Conservation (phyloP, 1,140 invertebrate species). For the Nylanderia fulva region DNA sequence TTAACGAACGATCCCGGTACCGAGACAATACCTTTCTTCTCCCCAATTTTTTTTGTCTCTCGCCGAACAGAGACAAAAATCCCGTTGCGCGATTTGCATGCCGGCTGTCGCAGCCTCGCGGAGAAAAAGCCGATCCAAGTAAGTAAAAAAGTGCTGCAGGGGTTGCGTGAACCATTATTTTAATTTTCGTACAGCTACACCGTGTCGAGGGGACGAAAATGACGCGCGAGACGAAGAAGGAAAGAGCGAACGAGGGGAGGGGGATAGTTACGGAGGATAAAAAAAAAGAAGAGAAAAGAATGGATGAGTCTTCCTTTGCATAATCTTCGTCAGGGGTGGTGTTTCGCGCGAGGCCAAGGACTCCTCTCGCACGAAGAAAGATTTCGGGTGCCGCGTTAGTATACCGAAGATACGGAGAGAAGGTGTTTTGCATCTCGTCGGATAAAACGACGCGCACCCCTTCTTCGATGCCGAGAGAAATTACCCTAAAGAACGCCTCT, state of each 20-base stretch:
- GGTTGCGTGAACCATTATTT: conserved; percentile 79
- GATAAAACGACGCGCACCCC: conserved; percentile 41
- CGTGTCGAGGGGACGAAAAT: conserved; percentile 53
- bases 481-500: conserved; percentile 81
- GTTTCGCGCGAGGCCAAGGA: conserved; percentile 67
- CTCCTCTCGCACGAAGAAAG: conserved; percentile 36
- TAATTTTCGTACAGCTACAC: conserved; percentile 75
- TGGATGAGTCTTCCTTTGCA: conserved; percentile 74
- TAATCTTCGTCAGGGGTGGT: conserved; percentile 81
- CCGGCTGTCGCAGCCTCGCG: conserved; percentile 53
- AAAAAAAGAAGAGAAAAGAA: conserved; percentile 48
- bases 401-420: conserved; percentile 22
- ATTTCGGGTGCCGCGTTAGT: conserved; percentile 50
- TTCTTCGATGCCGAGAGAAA: conserved; percentile 73
- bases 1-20: conserved; percentile 58
- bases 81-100: conserved; percentile 79
- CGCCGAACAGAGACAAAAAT: conserved; percentile 80
- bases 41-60: conserved; percentile 73
- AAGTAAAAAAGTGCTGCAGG: conserved; percentile 64
- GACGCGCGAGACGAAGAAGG: not conserved
- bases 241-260: conserved; percentile 5
- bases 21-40: conserved; percentile 71
- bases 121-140: conserved; percentile 55
- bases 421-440: conserved; percentile 78
- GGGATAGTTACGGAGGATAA: conserved; percentile 42